phyloP scores from a whole-genome alignment of 2,888 invertebrate genomes.

The Himalopsyche japonica region DNA sequence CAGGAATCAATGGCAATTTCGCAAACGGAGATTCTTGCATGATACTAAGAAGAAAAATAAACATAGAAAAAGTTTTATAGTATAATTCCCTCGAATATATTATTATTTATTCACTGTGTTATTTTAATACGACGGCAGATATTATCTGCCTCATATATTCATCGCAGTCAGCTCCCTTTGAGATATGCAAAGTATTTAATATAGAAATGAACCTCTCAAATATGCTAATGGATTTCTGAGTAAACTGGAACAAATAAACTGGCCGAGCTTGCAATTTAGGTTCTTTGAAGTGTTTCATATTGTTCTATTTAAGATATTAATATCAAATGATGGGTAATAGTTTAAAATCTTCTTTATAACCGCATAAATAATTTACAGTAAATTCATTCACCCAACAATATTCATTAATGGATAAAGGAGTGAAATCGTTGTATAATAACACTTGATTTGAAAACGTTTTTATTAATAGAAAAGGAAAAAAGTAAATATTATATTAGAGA shows the following conservation, averaged over 20 bases:
- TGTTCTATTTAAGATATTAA: background rate
- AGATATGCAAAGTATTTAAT: constrained; percentile 14
- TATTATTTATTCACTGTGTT: background rate
- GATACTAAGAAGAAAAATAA: constrained; percentile 15
- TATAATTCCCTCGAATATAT: constrained; percentile 13
- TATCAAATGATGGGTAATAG: background rate
- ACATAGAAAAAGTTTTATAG: background rate
- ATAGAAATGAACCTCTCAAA: background rate
- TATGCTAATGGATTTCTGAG: background rate
- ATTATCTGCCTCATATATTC: background rate
- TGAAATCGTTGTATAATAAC: too few species aligned
- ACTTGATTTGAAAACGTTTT: too few species aligned
- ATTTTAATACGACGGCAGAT: background rate
- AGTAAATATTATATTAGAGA: too few species aligned
- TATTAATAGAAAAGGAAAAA: too few species aligned
- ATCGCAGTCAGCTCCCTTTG: background rate
- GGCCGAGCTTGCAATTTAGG: background rate
- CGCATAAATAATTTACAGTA: too few species aligned
- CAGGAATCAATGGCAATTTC: constrained; percentile 41
- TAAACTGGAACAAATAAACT: background rate
- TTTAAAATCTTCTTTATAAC: too few species aligned
- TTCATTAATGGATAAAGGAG: too few species aligned
- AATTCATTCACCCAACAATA: too few species aligned
- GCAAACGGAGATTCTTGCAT: constrained; percentile 21
- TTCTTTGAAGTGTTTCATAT: background rate